These are phyloP conservation scores for Nannobrachium achirus DNA, from an alignment of 2,113 vertebrate species.

Conservation along the genomic window DNA sequence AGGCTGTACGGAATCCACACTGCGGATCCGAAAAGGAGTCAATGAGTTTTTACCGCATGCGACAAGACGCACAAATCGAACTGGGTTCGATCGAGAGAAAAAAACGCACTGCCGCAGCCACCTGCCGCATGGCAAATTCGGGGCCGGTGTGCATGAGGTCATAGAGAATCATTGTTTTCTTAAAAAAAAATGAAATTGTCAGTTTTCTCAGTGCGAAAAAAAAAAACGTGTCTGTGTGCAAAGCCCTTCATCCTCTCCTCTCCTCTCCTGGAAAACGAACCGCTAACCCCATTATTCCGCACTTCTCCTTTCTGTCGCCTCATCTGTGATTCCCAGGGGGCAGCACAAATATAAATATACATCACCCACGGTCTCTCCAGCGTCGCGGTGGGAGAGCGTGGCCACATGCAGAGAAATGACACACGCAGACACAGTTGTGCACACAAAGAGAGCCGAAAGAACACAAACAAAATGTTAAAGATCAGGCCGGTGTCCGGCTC, in stretches of 20 bases:
- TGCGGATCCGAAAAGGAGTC: no score
- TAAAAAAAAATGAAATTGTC: no score
- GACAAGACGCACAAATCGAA: no score
- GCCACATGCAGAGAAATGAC: conserved; percentile 62
- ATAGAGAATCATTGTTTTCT: no score
- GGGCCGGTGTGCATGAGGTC: no score
- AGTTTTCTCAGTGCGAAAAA: no score
- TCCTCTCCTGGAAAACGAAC: conserved; percentile 24
- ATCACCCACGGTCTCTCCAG: conserved; percentile 8
- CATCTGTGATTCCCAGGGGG: conserved; percentile 43
- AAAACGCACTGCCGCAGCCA: no score
- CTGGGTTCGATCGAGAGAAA: no score
- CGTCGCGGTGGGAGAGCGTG: conserved; percentile 34
- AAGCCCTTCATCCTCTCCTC: conserved; percentile 10
- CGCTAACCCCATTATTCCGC: conserved; percentile 34
- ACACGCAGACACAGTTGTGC: conserved; percentile 14
- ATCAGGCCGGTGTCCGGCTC: conserved; percentile 18
- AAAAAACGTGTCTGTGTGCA: no score
- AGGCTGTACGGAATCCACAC: no score
- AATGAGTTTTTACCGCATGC: no score
- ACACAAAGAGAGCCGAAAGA: conserved; percentile 23
- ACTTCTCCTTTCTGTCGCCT: conserved; percentile 34
- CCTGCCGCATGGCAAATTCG: no score
- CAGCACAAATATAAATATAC: conserved; percentile 53
- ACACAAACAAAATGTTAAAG: conserved; percentile 61